A percentile compares a stretch with the other conserved stretches of the same genome.
These are phyloP conservation scores for Eciton burchellii DNA, from an alignment of 1,140 invertebrate species.

Conservation along the genomic window DNA sequence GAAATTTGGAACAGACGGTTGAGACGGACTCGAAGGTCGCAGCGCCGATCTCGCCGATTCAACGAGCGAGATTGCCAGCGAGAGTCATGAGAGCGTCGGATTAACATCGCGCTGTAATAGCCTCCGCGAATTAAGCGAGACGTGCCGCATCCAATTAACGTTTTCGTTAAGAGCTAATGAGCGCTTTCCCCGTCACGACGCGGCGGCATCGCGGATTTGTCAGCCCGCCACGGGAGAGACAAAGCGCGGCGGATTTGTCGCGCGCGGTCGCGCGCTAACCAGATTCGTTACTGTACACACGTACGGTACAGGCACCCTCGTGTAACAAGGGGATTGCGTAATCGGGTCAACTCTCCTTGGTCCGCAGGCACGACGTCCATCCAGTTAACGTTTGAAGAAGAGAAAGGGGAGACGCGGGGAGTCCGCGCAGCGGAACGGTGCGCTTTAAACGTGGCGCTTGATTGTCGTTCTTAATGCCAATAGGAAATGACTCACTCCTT, in stretches of 20 bases:
- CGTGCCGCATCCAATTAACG: slow-evolving; percentile 46
- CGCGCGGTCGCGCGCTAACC: slow-evolving; percentile 23
- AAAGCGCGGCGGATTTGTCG: slow-evolving; percentile 32
- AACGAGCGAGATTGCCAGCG: slow-evolving; percentile 30
- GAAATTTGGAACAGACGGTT: background rate
- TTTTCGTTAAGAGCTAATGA: slow-evolving; percentile 53
- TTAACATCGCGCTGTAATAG: slow-evolving; percentile 39
- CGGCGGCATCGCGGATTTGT: slow-evolving; percentile 27
- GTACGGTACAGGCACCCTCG: too few species aligned
- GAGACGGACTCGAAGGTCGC: slow-evolving; percentile 12
- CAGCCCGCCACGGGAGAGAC: slow-evolving; percentile 36
- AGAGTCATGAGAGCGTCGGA: slow-evolving; percentile 27
- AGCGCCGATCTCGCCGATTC: slow-evolving; percentile 10
- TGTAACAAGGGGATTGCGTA: slow-evolving; percentile 70
- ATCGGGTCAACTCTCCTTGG: slow-evolving; percentile 66
- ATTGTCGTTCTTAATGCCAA: slow-evolving; percentile 75
- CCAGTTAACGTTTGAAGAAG: slow-evolving; percentile 43
- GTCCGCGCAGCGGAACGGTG: slow-evolving; percentile 1
- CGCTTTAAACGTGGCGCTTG: slow-evolving; percentile 42
- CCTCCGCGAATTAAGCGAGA: slow-evolving; percentile 37
- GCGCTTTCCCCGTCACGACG: slow-evolving; percentile 30
- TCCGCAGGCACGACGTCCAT: slow-evolving; percentile 41
- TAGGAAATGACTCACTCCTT: slow-evolving; percentile 78
- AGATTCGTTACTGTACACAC: slow-evolving; percentile 61
- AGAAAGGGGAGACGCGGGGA: background rate